A percentile compares a stretch with the other conserved stretches of the same genome.
phyloP scores from a whole-genome alignment of 2,888 invertebrate genomes.

The Synanthedon andrenaeformis region DNA sequence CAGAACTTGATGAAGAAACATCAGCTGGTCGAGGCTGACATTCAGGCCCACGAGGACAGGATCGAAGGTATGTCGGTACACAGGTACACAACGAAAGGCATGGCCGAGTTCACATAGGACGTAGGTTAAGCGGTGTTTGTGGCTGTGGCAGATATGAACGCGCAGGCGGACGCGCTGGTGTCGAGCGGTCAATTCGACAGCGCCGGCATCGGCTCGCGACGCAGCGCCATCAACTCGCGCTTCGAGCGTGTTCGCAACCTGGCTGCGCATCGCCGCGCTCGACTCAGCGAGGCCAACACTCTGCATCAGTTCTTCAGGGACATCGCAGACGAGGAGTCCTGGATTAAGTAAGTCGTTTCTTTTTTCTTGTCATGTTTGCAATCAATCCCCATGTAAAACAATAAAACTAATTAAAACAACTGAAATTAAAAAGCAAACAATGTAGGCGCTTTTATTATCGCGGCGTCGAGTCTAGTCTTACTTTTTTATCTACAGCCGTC shows the following conservation, averaged over 20 bases:
- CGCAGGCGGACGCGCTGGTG: conserved; percentile 94
- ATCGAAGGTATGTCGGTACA: conserved; percentile 74
- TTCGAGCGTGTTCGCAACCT: conserved; percentile 94
- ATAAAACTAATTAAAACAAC: too few species aligned
- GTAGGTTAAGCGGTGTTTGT: background rate
- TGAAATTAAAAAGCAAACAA: too few species aligned
- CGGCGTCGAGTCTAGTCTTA: too few species aligned
- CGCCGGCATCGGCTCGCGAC: conserved; percentile 94
- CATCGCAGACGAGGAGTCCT: conserved; percentile 99
- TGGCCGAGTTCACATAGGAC: background rate
- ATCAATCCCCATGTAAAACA: too few species aligned
- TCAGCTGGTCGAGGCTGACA: conserved; percentile 97
- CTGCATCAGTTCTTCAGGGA: conserved; percentile 99
- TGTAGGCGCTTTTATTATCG: too few species aligned
- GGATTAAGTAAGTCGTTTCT: conserved; percentile 88
- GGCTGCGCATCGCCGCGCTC: conserved; percentile 90
- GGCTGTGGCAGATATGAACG: conserved; percentile 81
- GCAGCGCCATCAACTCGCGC: conserved; percentile 95
- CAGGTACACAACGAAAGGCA: background rate
- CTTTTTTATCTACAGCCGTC: background rate
- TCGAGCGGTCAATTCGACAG: conserved; percentile 98
- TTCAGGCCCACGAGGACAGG: conserved; percentile 95
- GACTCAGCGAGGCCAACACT: conserved; percentile 96
- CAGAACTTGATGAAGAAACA: conserved; percentile 99
- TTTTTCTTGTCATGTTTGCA: background rate